Conservation (phyloP, 37 sponge, comb jelly and placozoan genomes). For the Ephydatia muelleri region DNA sequence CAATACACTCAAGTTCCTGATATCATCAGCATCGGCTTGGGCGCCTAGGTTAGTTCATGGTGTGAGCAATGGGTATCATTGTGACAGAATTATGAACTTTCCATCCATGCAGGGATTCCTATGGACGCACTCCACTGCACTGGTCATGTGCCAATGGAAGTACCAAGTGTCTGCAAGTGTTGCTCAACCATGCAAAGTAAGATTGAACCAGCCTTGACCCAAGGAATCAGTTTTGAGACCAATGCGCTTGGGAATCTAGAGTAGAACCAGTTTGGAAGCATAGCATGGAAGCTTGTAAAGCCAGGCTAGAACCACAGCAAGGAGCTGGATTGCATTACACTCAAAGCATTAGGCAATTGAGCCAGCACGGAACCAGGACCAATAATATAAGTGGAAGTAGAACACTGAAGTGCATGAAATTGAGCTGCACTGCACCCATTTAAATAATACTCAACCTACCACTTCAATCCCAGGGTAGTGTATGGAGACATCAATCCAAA, state of each 20-base stretch:
- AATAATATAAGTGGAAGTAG: no score
- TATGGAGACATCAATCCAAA: conserved; percentile 62
- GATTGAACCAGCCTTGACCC: not conserved
- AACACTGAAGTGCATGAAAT: not conserved
- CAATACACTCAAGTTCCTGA: conserved; percentile 76
- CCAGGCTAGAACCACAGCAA: no score
- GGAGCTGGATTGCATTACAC: no score
- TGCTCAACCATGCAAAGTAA: conserved; percentile 80
- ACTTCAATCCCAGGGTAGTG: conserved; percentile 38
- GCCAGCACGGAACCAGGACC: not conserved
- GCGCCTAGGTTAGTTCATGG: conserved; percentile 49
- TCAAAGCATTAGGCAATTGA: no score
- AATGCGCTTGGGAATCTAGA: no score
- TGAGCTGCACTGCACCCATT: not conserved
- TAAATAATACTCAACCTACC: not conserved
- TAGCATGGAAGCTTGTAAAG: not conserved
- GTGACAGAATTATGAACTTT: not conserved
- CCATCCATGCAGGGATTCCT: conserved; percentile 56
- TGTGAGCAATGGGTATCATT: not conserved
- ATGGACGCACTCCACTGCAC: conserved; percentile 86
- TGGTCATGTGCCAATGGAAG: conserved; percentile 71
- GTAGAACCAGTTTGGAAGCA: not conserved
- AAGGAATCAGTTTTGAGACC: not conserved
- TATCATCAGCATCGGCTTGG: conserved; percentile 82
- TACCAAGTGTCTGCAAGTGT: conserved; percentile 62